Base-by-base conservation (phyloP, 2,113 vertebrate species). In the Triplophysa siluroides region DNA sequence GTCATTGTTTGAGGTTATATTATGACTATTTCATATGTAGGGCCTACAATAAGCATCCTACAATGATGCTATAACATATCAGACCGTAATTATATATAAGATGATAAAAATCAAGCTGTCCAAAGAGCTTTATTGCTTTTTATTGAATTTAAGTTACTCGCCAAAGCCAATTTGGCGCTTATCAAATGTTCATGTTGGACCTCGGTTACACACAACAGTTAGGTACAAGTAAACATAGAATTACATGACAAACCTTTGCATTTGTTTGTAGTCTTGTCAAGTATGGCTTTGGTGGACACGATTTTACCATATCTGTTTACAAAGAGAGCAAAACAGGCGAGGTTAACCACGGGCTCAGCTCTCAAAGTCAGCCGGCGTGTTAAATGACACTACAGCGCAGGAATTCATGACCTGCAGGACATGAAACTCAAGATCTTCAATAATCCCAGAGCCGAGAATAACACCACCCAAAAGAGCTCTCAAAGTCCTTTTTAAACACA, bases 261-360 rank as follows among this genome's bases (percentile, higher is more conserved):
- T 93, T 99, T 98, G 94, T 99, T 99, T 80, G 98, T 99, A 60
- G 97, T 98, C 91, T 99, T 99, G 92, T 99, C 98, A 93, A 99
- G 93, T 90, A 99, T 99, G 80, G 98, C 98, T 92, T 99, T 99
- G 0, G 98, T 98, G 83, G 98, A 99, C 78, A 98, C 97, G 72
- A 99, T 99, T 92, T 99, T 99, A 79, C 98, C 98, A 85, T 99
- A 99, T 92, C 98, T 99, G 87, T 2, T 90, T 68, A 70, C 41
- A 69, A 8, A 71, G 5, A 79, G 43, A 60, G 45, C 45, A 63
- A 16, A 66, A 18, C 41, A 29, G 29, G 16, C 45, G 26, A 58
- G 38, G 26, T 76, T 78, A 68, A 83, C 66, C 76, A 69, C 9
- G 18, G 45, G 16, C 8, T 64, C 24, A 26, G 73, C 29, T 56